Percentiles rank a stretch among this genome's conserved stretches.
Conservation (phyloP, 2,888 invertebrate genomes). For the Drosophila lacicola region DNA sequence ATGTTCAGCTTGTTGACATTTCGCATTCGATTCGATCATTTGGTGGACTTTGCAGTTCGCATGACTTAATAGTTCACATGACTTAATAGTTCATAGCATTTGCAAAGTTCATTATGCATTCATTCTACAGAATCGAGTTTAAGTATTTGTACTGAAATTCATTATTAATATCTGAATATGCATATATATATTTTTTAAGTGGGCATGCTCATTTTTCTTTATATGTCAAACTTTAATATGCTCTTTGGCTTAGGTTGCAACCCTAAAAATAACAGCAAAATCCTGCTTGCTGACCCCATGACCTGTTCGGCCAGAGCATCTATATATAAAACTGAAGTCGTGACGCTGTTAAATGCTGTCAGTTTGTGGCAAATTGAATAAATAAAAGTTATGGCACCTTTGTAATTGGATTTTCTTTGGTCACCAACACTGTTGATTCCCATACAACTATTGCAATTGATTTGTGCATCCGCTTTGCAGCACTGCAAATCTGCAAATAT, state of each 20-base stretch:
- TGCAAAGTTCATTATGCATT: too few relatives aligned
- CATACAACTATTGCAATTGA: constrained; percentile 53
- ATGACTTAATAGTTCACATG: too few relatives aligned
- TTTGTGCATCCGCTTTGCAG: constrained; percentile 62
- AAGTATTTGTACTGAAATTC: too few relatives aligned
- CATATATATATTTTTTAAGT: too few relatives aligned
- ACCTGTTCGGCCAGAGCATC: constrained; percentile 8
- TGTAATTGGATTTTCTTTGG: constrained; percentile 54
- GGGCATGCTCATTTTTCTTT: too few relatives aligned
- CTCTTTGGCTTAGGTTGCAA: not conserved
- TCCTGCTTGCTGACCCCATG: constrained; percentile 12
- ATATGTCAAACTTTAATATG: too few relatives aligned
- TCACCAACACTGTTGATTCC: constrained; percentile 33
- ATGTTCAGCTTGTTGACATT: too few relatives aligned
- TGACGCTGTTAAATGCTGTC: constrained; percentile 31
- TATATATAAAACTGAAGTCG: constrained; percentile 31
- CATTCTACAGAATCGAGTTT: too few relatives aligned
- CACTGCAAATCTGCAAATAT: constrained; percentile 18
- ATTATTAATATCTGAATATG: too few relatives aligned
- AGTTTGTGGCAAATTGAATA: constrained; percentile 33
- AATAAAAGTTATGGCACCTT: constrained; percentile 51
- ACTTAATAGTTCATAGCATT: too few relatives aligned
- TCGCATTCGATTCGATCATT: too few relatives aligned
- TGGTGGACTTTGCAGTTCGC: too few relatives aligned
- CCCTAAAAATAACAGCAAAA: not conserved